Evolutionary conservation across 2,113 vertebrate genomes (phyloP).

Genomic region (Oxyura jamaicensis): DNA sequence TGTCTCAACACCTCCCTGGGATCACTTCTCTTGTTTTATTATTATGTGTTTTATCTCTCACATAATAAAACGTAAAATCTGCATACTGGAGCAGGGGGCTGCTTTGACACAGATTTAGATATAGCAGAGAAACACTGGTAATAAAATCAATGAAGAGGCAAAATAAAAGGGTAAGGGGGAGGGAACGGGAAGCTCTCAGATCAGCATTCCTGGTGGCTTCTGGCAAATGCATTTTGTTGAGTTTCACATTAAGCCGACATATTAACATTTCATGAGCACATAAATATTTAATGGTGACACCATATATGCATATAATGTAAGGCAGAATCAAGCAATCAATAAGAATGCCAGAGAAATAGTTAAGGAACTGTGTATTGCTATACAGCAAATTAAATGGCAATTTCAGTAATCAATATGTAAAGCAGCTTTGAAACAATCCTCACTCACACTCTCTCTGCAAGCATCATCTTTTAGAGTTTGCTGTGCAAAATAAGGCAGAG

Average conservation of each 20-base stretch:
- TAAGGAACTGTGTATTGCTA: slow-evolving; percentile 65
- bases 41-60: background rate
- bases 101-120: slow-evolving; percentile 33
- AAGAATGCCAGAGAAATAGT: slow-evolving; percentile 69
- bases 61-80: slow-evolving; percentile 44
- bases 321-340: slow-evolving; percentile 74
- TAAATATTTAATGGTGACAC: slow-evolving; percentile 76
- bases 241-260: slow-evolving; percentile 56
- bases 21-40: background rate
- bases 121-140: slow-evolving; percentile 22
- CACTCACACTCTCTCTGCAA: slow-evolving; percentile 17
- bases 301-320: slow-evolving; percentile 62
- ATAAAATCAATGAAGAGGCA: slow-evolving; percentile 61
- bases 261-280: slow-evolving; percentile 77
- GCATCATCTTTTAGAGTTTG: slow-evolving; percentile 34
- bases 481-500: background rate
- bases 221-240: slow-evolving; percentile 29
- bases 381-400: slow-evolving; percentile 76
- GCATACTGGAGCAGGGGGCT: background rate
- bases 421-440: slow-evolving; percentile 47
- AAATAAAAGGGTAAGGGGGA: slow-evolving; percentile 44
- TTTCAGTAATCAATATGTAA: slow-evolving; percentile 77
- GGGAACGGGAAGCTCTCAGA: background rate
- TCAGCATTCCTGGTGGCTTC: slow-evolving; percentile 1
- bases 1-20: background rate